Conservation (phyloP, 2,888 invertebrate genomes). For the Sminthurides aquaticus region DNA sequence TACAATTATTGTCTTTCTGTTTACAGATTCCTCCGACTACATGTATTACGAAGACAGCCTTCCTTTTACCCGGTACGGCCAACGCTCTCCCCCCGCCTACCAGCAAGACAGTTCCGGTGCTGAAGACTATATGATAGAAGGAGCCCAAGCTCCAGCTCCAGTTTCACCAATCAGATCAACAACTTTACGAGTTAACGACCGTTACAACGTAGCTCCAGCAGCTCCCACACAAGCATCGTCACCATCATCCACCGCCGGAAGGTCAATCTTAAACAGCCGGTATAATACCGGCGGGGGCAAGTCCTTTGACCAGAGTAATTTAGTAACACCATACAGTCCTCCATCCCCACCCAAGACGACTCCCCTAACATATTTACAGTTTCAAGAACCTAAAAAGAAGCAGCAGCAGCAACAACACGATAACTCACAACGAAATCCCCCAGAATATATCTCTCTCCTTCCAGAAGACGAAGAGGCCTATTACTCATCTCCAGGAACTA, state of each 20-base stretch:
- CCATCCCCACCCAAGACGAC: slow-evolving; percentile 18
- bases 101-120: not conserved
- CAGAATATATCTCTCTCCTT: slow-evolving; percentile 34
- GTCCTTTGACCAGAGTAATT: slow-evolving; percentile 19
- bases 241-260: not conserved
- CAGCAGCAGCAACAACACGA: not conserved
- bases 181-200: not conserved
- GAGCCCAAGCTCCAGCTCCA: not conserved
- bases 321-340: slow-evolving; percentile 15
- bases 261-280: not conserved
- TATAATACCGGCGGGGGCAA: not conserved
- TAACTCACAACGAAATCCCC: slow-evolving; percentile 4
- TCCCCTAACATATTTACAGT: slow-evolving; percentile 11
- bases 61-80: slow-evolving; percentile 15
- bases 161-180: not conserved
- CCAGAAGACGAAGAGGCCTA: slow-evolving; percentile 28
- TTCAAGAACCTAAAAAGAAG: slow-evolving; percentile 1
- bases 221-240: slow-evolving; percentile 8
- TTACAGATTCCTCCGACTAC: slow-evolving; percentile 14
- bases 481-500: slow-evolving; percentile 13
- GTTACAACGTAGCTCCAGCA: not conserved
- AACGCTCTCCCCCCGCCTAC: slow-evolving; percentile 6
- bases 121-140: not conserved
- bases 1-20: no score
- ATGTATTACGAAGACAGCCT: slow-evolving; percentile 19